These are phyloP conservation scores for Ectropis grisescens DNA, from an alignment of 1,140 invertebrate species.

Conservation along the genomic window DNA sequence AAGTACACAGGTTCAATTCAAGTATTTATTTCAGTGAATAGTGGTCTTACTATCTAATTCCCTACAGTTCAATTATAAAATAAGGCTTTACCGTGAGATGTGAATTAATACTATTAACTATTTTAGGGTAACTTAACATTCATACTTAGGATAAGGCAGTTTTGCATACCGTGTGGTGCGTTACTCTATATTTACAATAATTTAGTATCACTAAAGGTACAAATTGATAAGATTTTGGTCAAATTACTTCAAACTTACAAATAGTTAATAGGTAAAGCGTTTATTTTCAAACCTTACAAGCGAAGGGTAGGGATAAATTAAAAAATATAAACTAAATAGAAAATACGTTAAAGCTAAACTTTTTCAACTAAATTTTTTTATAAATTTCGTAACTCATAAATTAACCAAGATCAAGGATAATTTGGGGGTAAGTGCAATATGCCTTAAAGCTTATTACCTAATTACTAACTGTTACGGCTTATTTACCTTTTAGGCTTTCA, in stretches of 20 bases:
- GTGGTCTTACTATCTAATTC: slow-evolving; percentile 5
- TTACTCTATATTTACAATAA: slow-evolving; percentile 25
- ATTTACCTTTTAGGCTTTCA: no score
- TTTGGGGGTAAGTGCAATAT: no score
- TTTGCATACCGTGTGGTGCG: slow-evolving; percentile 35
- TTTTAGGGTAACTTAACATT: slow-evolving; percentile 32
- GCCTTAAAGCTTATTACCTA: no score
- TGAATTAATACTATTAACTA: slow-evolving; percentile 35
- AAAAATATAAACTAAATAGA: no score
- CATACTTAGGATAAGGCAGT: slow-evolving; percentile 33
- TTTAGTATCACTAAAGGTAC: slow-evolving; percentile 26
- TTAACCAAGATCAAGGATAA: neutral
- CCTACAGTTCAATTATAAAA: slow-evolving; percentile 32
- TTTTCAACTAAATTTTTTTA: slow-evolving; percentile 2
- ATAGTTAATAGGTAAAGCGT: slow-evolving; percentile 27
- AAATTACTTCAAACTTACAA: slow-evolving; percentile 27
- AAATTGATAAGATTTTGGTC: slow-evolving; percentile 30
- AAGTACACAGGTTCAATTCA: no score
- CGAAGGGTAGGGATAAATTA: no score
- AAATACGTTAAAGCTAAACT: neutral
- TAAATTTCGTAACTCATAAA: neutral
- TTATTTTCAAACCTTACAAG: slow-evolving; percentile 24
- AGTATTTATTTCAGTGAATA: slow-evolving; percentile 17
- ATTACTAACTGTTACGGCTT: no score
- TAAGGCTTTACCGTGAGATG: slow-evolving; percentile 64